A percentile compares a stretch with the other conserved stretches of the same genome.
Evolutionary conservation across 2,888 invertebrate genomes (phyloP).

Genomic region (Drosophila rubida): DNA sequence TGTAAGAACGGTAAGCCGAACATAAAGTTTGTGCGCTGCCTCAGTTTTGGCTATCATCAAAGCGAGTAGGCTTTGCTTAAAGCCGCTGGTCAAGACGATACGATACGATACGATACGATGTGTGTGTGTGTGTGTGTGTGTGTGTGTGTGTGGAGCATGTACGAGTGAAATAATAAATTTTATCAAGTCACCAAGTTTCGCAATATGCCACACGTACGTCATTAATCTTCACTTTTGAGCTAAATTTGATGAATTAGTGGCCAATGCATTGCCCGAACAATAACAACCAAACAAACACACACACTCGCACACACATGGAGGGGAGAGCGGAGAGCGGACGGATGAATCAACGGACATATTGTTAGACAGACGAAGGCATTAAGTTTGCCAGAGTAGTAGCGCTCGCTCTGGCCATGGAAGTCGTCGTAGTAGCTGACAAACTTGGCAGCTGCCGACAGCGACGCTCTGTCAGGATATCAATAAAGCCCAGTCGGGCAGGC

Average conservation of each 20-base stretch:
- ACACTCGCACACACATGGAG: not conserved
- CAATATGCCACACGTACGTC: constrained; percentile 78
- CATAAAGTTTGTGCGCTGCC: constrained; percentile 39
- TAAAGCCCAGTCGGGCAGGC: constrained; percentile 59
- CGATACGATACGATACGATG: not conserved
- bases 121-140: not conserved
- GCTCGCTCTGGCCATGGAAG: constrained; percentile 3
- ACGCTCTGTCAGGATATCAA: constrained; percentile 67
- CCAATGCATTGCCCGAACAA: constrained; percentile 66
- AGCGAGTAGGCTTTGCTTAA: constrained; percentile 24
- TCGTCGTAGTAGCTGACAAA: constrained; percentile 39
- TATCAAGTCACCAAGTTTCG: constrained; percentile 79
- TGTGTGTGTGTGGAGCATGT: not conserved
- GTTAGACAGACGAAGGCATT: constrained; percentile 59
- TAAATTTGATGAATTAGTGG: constrained; percentile 79
- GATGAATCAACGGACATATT: constrained; percentile 10
- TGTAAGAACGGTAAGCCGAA: constrained; percentile 41
- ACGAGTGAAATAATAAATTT: constrained; percentile 69
- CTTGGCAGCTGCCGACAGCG: constrained; percentile 73
- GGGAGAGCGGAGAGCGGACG: constrained; percentile 13
- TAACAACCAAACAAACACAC: constrained; percentile 49
- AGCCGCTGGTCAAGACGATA: constrained; percentile 18
- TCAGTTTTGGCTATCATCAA: not conserved
- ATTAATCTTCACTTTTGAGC: constrained; percentile 78
- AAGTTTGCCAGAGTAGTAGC: constrained; percentile 52